Evolutionary conservation across 2,888 invertebrate genomes (phyloP), one percentile per base, ranked within the genome.

Genomic region (Papilio elwesi): DNA sequence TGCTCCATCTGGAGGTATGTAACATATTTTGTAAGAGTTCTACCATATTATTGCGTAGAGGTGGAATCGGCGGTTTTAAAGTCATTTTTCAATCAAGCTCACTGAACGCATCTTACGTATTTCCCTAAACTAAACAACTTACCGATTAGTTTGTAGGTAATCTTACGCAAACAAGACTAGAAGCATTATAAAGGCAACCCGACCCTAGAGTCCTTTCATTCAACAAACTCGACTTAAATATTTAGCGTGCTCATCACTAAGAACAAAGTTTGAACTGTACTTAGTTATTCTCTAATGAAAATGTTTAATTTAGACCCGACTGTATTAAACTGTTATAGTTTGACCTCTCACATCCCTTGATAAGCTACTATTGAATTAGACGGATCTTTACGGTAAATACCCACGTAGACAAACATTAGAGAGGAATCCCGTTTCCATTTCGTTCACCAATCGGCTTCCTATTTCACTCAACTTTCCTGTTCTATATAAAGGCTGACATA

Each of bases 281-380:
- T 64, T 68, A 49, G 73, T 65, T 70, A 67, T 70, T 67, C 59
- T 66, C 43, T 66, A 73, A 73, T 73, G 68, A 70, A 73, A 73
- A 66, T 70, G 69, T 47, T 73, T 66, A 59, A 73, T 73, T 55
- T 57, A 57, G 51, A 11, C 57, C 38, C 52, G 15, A 48, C 43
- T 71, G 57, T 71, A 36, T 26, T 57, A 70, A 53, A 59, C 62
- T 66, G 53, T 63, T 70, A 15, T 47, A 67, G 71, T 66, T 66
- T 62, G 48, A 55, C 67, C 67, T 67, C 52, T 62, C 48, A 63
- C 48, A 67, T 67, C 8, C 26, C 52, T 43, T 52, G 62, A 13
- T 38, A 57, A 49, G 64, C 26, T 49, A 43, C 3, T 65, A 65
- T 49, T 65, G 26, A 43, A 59, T 59, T 59, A 59, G n/a, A 13